These are phyloP conservation scores for Cladorhizidae sp. DNA, from an alignment of 37 sponge, comb jelly and placozoan genomes.

Conservation along the genomic window DNA sequence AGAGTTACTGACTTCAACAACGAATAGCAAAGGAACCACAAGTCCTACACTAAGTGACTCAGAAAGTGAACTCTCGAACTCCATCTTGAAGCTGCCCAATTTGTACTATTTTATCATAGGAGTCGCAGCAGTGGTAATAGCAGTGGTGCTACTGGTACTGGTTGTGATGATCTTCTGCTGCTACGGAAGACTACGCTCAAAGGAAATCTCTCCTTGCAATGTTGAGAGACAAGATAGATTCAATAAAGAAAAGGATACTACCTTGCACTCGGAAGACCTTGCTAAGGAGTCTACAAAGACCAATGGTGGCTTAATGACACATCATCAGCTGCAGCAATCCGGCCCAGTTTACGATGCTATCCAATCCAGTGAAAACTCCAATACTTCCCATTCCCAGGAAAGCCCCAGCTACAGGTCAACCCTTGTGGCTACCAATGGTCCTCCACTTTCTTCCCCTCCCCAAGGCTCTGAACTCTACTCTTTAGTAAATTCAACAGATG, in stretches of 20 bases:
- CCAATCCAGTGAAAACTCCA: background rate
- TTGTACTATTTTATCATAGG: background rate
- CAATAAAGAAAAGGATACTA: background rate
- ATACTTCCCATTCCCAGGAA: background rate
- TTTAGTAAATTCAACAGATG: background rate
- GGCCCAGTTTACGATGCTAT: slow-evolving; percentile 6
- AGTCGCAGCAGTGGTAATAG: background rate
- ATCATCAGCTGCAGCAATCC: slow-evolving; percentile 15
- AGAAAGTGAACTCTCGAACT: no score
- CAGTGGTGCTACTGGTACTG: background rate
- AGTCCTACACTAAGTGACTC: no score
- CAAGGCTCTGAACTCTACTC: background rate
- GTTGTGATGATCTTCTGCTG: background rate
- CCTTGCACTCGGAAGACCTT: background rate
- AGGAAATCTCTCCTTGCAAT: background rate
- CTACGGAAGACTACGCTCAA: background rate
- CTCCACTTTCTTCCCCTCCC: background rate
- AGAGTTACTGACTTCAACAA: no score
- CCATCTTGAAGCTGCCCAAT: background rate
- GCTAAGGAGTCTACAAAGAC: background rate
- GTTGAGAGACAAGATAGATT: background rate
- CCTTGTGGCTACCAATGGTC: no score
- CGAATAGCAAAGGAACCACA: no score
- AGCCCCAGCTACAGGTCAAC: background rate
- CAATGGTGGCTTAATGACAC: background rate